These are phyloP conservation scores for Rhogogaster chlorosoma DNA, from an alignment of 2,888 invertebrate genomes.

Conservation along the genomic window DNA sequence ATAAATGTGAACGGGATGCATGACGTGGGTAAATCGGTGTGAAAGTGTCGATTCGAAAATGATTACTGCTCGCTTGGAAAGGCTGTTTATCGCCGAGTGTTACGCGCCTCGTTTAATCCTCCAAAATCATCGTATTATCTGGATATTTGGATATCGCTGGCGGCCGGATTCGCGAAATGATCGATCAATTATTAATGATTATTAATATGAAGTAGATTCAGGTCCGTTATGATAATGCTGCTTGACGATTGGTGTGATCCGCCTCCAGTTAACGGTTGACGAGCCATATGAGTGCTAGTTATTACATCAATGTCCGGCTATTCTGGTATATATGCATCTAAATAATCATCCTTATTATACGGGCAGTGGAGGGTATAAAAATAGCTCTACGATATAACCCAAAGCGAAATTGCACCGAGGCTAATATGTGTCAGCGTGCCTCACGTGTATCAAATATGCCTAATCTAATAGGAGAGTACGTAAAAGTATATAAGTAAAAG, in stretches of 20 bases:
- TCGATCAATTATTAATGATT: not conserved
- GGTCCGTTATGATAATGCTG: slow-evolving; percentile 75
- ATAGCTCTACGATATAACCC: not conserved
- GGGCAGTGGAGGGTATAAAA: slow-evolving; percentile 47
- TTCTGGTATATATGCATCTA: not conserved
- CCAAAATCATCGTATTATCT: not conserved
- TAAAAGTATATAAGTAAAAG: not conserved
- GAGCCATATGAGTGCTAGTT: slow-evolving; percentile 67
- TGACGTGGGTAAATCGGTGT: slow-evolving; percentile 30
- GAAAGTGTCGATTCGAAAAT: not conserved
- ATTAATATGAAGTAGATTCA: slow-evolving; percentile 11
- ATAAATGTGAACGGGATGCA: not conserved
- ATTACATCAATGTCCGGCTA: slow-evolving; percentile 51
- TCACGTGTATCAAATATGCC: slow-evolving; percentile 35
- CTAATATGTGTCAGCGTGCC: not conserved
- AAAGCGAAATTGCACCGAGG: slow-evolving; percentile 19
- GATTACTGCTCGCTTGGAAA: not conserved
- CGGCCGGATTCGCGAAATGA: not conserved
- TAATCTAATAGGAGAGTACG: slow-evolving; percentile 9
- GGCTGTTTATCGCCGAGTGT: not conserved
- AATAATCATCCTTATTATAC: slow-evolving; percentile 35
- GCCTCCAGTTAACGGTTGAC: slow-evolving; percentile 74
- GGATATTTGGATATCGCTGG: not conserved
- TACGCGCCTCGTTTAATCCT: not conserved
- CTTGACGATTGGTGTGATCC: slow-evolving; percentile 69